phyloP scores from a whole-genome alignment of 2,113 vertebrate genomes.

The Tychaedon coryphoeus region DNA sequence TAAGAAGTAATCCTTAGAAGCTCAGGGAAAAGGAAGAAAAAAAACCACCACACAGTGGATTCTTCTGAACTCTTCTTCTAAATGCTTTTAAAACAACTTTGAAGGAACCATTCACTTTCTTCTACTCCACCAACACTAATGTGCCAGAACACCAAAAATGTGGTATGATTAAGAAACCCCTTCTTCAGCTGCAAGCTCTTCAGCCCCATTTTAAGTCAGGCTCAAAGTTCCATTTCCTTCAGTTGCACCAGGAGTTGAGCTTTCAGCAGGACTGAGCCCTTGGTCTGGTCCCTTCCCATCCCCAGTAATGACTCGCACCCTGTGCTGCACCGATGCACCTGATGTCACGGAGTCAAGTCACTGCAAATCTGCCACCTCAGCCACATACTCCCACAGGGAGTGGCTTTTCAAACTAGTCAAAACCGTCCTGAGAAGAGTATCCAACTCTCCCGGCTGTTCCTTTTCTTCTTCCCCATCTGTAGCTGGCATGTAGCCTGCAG shows the following conservation, averaged over 20 bases:
- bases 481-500: not conserved
- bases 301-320: not conserved
- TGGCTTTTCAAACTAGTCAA: not conserved
- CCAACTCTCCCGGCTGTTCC: not conserved
- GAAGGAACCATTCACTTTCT: not conserved
- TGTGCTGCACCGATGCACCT: not conserved
- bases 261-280: not conserved
- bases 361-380: not conserved
- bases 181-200: not conserved
- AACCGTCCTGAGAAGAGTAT: not conserved
- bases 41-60: not conserved
- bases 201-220: not conserved
- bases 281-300: not conserved
- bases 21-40: not conserved
- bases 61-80: not conserved
- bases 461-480: not conserved
- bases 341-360: not conserved
- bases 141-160: not conserved
- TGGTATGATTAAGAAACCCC: accelerated
- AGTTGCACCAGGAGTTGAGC: not conserved
- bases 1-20: not conserved
- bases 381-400: not conserved
- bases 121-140: not conserved
- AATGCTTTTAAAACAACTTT: not conserved
- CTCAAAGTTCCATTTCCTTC: not conserved